Evolutionary conservation across 2,113 vertebrate genomes (phyloP), one percentile per base, ranked within the genome.

Genomic region (Eolophus roseicapilla): DNA sequence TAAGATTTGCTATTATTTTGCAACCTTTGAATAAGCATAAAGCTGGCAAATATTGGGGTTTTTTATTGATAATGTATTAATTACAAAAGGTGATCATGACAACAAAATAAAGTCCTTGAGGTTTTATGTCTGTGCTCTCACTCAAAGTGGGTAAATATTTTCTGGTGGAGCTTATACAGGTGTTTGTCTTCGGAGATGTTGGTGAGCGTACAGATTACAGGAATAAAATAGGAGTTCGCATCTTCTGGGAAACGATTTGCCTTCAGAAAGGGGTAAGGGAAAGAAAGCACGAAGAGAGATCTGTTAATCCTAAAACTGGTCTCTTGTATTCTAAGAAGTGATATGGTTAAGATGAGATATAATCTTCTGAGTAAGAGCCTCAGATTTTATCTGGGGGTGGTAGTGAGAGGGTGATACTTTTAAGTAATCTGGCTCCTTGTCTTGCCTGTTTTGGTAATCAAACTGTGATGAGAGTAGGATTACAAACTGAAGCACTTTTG

Each of bases 401-500:
- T 82, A 29, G 13, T 78, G 52, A 60, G 33, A 75, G 11, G 27
- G 27, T 71, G 49, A 73, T 65, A 89, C 7, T 68, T 67, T 24
- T 41, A 25, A 53, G 49, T 89, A 65, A 39, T 73, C 78, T 93
- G 49, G 25, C 28, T 85, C 29, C 64, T 74, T 69, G 53, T 82
- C 28, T 62, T 95, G 35, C n/a, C 47, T 87, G 37, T 88, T 91
- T 92, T 77, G 68, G 44, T 92, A 82, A n/a, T 87, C 63, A 67
- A 18, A 69, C 37, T 73, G 12, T 33, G 44, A 41, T 82, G 84
- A 90, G 52, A 65, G 67, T 41, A 77, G 46, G 75, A 93, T 95
- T 92, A 79, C 67, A 96, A 92, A 90, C n/a, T n/a, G 78, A 77
- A 91, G 28, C 46, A 28, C 75, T 92, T 90, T 90, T 95, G 70